These are phyloP conservation scores for Manis javanica DNA, from an alignment of 2,797 vertebrate genomes.

Conservation along the genomic window DNA sequence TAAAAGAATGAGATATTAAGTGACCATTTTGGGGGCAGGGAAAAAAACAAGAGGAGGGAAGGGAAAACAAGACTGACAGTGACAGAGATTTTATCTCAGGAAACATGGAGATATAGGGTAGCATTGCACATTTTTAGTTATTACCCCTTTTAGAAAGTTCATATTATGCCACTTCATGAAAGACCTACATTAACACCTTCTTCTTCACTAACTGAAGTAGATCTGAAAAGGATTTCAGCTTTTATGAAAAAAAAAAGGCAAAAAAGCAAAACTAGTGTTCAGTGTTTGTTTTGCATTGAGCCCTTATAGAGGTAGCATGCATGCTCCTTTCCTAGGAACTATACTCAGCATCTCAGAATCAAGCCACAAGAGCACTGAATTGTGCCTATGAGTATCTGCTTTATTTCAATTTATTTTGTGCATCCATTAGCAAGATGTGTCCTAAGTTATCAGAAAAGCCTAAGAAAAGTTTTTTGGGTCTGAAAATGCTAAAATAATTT, in stretches of 20 bases:
- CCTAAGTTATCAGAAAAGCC: neutral
- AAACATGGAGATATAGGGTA: neutral
- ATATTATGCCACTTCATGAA: neutral
- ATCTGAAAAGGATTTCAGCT: neutral
- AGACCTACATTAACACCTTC: neutral
- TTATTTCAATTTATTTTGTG: neutral
- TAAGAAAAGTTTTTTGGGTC: neutral
- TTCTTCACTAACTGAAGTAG: neutral
- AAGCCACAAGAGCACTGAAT: neutral
- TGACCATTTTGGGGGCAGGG: no score
- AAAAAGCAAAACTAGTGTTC: neutral
- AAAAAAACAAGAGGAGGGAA: no score
- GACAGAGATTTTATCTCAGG: no score
- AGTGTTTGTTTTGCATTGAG: neutral
- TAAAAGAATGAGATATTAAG: no score
- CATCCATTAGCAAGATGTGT: neutral
- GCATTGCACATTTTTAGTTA: neutral
- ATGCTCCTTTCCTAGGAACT: neutral
- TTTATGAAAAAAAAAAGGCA: neutral
- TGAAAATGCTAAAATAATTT: neutral
- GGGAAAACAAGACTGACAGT: no score
- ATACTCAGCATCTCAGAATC: neutral
- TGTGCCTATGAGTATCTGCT: neutral
- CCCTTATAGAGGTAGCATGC: neutral
- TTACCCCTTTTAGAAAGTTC: neutral